Evolutionary conservation across 2,113 vertebrate genomes (phyloP).

Genomic region (Lepus timidus): DNA sequence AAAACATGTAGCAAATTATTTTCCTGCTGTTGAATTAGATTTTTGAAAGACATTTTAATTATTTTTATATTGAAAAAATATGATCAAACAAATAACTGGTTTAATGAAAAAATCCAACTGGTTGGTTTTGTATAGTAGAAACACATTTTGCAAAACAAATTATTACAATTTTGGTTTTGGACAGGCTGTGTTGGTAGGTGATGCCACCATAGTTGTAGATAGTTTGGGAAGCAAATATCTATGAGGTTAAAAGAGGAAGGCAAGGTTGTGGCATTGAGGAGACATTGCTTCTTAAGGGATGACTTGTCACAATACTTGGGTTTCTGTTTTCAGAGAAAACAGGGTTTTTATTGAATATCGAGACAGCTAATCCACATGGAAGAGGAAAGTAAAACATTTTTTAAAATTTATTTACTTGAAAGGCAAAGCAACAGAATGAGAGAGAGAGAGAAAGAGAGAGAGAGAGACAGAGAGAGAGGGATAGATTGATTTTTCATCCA

Average conservation of each 20-base stretch:
- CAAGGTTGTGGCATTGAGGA: neutral
- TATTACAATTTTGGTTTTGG: neutral
- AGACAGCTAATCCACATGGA: neutral
- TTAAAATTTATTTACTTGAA: too few relatives aligned
- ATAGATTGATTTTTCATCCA: too few relatives aligned
- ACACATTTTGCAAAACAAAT: neutral
- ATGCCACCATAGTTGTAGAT: neutral
- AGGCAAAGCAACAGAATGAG: too few relatives aligned
- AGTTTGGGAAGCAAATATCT: neutral
- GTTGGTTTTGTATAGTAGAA: neutral
- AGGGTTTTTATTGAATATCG: neutral
- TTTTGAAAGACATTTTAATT: constrained; percentile 53
- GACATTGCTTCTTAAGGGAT: neutral
- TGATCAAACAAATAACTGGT: neutral
- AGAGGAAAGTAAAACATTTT: neutral
- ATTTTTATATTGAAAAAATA: constrained; percentile 39
- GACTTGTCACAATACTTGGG: neutral
- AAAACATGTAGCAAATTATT: constrained; percentile 21
- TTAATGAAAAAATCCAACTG: neutral
- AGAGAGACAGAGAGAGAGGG: too few relatives aligned
- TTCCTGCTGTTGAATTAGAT: neutral
- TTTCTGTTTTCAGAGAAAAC: neutral
- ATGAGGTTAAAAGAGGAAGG: neutral
- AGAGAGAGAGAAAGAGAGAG: too few relatives aligned
- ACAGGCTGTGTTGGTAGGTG: neutral